These are phyloP conservation scores for Galemys pyrenaicus DNA, from an alignment of 2,113 vertebrate species.

Conservation along the genomic window DNA sequence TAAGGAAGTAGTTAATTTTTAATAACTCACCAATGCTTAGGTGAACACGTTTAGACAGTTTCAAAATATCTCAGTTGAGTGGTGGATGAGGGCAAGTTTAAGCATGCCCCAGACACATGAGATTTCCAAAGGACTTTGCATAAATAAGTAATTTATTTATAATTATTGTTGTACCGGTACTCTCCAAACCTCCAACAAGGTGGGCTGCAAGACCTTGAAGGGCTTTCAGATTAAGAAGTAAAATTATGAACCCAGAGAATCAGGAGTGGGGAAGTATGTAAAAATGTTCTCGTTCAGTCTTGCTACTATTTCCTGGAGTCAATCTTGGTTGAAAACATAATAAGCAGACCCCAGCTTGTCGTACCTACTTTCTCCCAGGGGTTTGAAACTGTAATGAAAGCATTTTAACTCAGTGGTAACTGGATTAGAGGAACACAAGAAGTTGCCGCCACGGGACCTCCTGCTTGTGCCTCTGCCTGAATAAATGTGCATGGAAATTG, in stretches of 20 bases:
- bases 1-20: constrained; percentile 48
- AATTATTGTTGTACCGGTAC: background rate
- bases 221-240: constrained; percentile 28
- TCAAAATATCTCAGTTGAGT: background rate
- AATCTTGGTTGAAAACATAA: constrained; percentile 71
- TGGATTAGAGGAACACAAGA: constrained; percentile 73
- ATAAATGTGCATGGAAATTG: constrained; percentile 83
- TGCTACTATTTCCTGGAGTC: constrained; percentile 47
- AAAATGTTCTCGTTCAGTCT: background rate
- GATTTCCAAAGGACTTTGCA: constrained; percentile 34
- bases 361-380: constrained; percentile 76
- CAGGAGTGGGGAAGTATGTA: background rate
- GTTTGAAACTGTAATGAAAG: constrained; percentile 77
- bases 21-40: constrained; percentile 49
- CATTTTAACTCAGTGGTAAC: constrained; percentile 78
- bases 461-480: constrained; percentile 66
- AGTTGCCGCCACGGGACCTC: constrained; percentile 69
- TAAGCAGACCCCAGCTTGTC: constrained; percentile 81
- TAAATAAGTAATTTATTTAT: constrained; percentile 35
- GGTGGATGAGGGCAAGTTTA: background rate
- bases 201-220: background rate
- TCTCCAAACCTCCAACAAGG: background rate
- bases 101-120: background rate
- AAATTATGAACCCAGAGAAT: background rate
- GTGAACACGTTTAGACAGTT: constrained; percentile 37